Percentiles rank a stretch among this genome's conserved stretches.
phyloP scores from a whole-genome alignment of 2,888 invertebrate genomes.

The Tiliacea aurago region DNA sequence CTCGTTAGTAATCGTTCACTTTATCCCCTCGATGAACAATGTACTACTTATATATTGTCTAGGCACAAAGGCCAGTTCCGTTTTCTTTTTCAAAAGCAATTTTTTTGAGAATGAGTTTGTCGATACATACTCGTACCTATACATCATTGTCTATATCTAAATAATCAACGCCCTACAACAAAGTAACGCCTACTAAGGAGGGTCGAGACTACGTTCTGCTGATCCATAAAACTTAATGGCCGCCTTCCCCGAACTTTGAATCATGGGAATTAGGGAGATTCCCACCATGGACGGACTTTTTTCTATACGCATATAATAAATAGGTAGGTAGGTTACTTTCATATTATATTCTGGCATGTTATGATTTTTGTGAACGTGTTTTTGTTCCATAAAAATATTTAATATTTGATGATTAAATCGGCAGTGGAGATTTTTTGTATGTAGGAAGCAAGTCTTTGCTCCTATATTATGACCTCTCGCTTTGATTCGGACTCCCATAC shows the following conservation, averaged over 20 bases:
- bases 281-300: background rate
- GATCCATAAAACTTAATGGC: constrained; percentile 56
- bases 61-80: background rate
- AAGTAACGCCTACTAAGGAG: constrained; percentile 43
- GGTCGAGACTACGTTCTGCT: constrained; percentile 18
- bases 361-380: no score
- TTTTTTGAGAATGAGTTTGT: background rate
- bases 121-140: background rate
- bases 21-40: no score
- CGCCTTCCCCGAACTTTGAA: constrained; percentile 19
- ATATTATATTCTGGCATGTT: background rate
- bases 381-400: no score
- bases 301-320: background rate
- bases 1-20: no score
- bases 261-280: constrained; percentile 40
- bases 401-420: no score
- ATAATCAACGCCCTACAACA: constrained; percentile 30
- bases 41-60: background rate
- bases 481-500: background rate
- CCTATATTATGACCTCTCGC: background rate
- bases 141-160: background rate
- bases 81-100: background rate
- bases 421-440: background rate
- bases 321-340: background rate
- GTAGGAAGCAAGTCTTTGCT: background rate